Conservation (phyloP, 2,888 invertebrate species). For the Andricus curvator region DNA sequence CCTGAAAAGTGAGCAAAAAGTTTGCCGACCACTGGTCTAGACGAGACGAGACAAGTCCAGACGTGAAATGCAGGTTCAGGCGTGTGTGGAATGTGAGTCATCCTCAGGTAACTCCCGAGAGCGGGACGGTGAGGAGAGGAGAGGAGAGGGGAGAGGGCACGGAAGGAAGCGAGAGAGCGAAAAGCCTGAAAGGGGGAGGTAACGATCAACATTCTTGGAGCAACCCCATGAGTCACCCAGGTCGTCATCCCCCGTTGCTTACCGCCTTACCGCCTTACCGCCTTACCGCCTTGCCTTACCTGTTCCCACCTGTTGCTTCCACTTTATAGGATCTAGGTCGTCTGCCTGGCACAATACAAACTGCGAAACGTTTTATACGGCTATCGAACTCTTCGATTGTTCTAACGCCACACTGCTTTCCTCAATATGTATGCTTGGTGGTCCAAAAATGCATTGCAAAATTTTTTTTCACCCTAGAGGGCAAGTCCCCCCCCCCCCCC, state of each 20-base stretch:
- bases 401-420: background rate
- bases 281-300: constrained; percentile 61
- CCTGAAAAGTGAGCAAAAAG: too few relatives aligned
- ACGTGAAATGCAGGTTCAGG: constrained; percentile 43
- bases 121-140: constrained; percentile 40
- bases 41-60: background rate
- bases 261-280: constrained; percentile 52
- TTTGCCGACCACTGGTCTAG: too few relatives aligned
- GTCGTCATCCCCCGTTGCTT: constrained; percentile 64
- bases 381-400: background rate
- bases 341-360: background rate
- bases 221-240: constrained; percentile 72
- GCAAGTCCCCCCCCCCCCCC: too few relatives aligned
- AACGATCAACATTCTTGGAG: constrained; percentile 70
- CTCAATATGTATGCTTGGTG: too few relatives aligned
- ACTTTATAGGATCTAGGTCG: constrained; percentile 53
- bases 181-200: constrained; percentile 38
- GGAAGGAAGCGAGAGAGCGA: constrained; percentile 44
- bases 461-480: too few relatives aligned
- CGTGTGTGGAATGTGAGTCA: constrained; percentile 61
- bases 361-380: background rate
- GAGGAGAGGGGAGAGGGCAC: constrained; percentile 28
- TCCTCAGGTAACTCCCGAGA: constrained; percentile 53
- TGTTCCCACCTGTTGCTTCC: constrained; percentile 70
- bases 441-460: too few relatives aligned